Evolutionary conservation across 2,888 invertebrate species (phyloP), one percentile per base, ranked within the genome.

Genomic region (Amphipyra tragopoginis): DNA sequence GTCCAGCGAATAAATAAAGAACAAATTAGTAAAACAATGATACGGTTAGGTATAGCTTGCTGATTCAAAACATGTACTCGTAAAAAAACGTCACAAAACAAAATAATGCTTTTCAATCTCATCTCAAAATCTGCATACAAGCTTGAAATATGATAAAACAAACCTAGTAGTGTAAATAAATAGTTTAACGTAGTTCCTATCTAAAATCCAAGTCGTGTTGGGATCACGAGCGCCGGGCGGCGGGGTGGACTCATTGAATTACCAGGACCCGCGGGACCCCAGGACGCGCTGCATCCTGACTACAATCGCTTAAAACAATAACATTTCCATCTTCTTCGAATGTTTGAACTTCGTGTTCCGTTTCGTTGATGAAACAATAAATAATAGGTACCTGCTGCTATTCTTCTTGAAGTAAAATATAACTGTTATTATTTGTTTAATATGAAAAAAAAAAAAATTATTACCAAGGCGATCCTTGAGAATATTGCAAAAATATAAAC

Each of bases 211-310:
- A 63, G 58, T 65, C 61, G 56, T 65, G 70, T 75, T 70, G 66
- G 72, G 75, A 75, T 68, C 68, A 59, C 21, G 3, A 21, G 21
- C n/a, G n/a, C 21, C 52, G 57, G 38, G 50, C 6, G 44, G 65
- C 53, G 66, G 66, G 62, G 65, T 52, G 66, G 70, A 68, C 77
- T 77, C 67, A 78, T 78, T 76, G 76, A 80, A 70, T 81, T 78
- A 79, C 71, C 56, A 53, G 60, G 21, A 21, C 40, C 39, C 60
- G 47, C 68, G 11, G 14, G 57, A 53, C 49, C 13, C 42, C 26
- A 13, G 15, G 15, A 10, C 13, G 29, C 38, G 36, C 51, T 70
- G 70, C 70, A 66, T 65, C 48, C 65, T 51, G 51, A 42, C 48
- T 47, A 53, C 52, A 66, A 72, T 59, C 59, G 64, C 52, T 52